phyloP scores from a whole-genome alignment of 2,797 vertebrate species.

The Mormyrus hasselquistii region DNA sequence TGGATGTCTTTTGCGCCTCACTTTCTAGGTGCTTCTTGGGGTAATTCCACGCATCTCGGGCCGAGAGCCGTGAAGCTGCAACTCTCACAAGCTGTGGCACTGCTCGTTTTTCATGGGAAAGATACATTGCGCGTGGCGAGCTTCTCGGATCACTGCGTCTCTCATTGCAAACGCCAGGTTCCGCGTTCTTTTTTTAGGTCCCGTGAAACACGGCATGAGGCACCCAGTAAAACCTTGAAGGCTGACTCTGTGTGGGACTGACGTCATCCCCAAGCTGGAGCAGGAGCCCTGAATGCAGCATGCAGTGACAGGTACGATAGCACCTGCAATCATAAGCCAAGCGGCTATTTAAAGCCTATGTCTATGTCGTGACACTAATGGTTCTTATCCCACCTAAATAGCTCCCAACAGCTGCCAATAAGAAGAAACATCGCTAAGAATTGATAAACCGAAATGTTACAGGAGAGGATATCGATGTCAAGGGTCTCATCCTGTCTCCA shows the following conservation, averaged over 20 bases:
- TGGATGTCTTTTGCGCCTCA: neutral
- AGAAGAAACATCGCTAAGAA: conserved; percentile 26
- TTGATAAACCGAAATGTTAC: conserved; percentile 28
- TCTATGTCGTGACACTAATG: conserved; percentile 22
- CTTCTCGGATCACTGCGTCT: neutral
- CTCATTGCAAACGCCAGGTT: neutral
- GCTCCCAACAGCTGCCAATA: conserved; percentile 32
- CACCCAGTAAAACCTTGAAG: neutral
- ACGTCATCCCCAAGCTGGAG: neutral
- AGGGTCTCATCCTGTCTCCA: neutral
- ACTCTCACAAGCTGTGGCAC: too few species aligned
- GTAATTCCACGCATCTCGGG: neutral
- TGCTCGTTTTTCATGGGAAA: neutral
- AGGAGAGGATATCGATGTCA: conserved; percentile 4
- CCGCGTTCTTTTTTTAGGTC: neutral
- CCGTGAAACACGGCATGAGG: neutral
- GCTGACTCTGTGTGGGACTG: neutral
- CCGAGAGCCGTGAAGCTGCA: neutral
- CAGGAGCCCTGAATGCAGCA: neutral
- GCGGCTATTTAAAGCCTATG: conserved; percentile 20
- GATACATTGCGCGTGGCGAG: neutral
- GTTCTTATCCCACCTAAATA: conserved; percentile 31
- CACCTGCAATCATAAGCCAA: neutral
- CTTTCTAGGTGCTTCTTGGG: neutral
- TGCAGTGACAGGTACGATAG: conserved; percentile 7